These are phyloP conservation scores for Chionodraco myersi DNA, from an alignment of 2,113 vertebrate genomes.

Conservation along the genomic window DNA sequence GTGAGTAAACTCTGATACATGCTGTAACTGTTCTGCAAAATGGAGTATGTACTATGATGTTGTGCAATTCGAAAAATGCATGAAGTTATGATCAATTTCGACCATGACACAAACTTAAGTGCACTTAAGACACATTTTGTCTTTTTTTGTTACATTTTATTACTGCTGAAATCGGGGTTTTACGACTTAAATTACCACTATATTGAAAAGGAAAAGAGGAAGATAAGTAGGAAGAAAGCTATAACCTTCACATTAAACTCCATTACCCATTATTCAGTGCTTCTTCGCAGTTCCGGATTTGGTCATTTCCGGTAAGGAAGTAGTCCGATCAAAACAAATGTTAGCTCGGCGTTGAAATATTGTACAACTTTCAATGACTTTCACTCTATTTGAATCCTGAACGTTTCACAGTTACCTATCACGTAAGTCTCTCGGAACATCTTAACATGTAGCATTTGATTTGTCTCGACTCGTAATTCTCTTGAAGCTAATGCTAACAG, in stretches of 20 bases:
- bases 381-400: not conserved
- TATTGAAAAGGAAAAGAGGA: too few relatives aligned
- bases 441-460: not conserved
- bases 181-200: not conserved
- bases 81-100: not conserved
- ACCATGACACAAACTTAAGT: not conserved
- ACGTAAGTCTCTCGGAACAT: constrained; percentile 33
- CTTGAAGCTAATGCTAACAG: constrained; percentile 46
- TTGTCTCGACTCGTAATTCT: not conserved
- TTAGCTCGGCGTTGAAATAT: constrained; percentile 15
- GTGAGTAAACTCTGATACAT: constrained; percentile 11
- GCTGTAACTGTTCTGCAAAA: not conserved
- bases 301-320: constrained; percentile 70
- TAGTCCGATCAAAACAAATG: constrained; percentile 66
- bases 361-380: constrained; percentile 45
- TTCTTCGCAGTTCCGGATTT: not conserved
- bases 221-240: not conserved
- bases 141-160: not conserved
- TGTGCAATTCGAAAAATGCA: constrained; percentile 17
- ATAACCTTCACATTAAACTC: constrained; percentile 31
- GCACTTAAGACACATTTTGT: too few relatives aligned
- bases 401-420: not conserved
- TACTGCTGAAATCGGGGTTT: not conserved
- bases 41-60: not conserved
- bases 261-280: constrained; percentile 62